Evolutionary conservation across 2,113 vertebrate species (phyloP).

Genomic region (Smithornis capensis): DNA sequence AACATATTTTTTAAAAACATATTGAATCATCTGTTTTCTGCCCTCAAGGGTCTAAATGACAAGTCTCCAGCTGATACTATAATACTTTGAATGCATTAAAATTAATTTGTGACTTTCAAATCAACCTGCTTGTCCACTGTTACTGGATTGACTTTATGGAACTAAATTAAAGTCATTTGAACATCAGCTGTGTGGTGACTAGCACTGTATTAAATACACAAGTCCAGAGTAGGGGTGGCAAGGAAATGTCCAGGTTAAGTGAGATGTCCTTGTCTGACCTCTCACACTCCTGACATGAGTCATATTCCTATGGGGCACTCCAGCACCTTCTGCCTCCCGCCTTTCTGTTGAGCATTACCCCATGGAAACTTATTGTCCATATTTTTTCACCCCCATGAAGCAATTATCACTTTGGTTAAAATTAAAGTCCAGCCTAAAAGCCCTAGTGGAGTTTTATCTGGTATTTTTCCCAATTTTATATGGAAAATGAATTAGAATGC

Average conservation of each 20-base stretch:
- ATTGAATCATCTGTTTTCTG: background rate
- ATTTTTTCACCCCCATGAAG: background rate
- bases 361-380: fast-evolving
- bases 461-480: background rate
- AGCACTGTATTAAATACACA: background rate
- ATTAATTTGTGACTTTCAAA: background rate
- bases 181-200: background rate
- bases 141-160: background rate
- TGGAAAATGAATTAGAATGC: background rate
- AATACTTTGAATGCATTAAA: background rate
- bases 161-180: background rate
- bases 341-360: background rate
- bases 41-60: background rate
- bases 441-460: background rate
- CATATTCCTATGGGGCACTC: background rate
- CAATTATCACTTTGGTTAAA: background rate
- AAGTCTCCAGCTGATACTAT: background rate
- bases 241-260: background rate
- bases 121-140: background rate
- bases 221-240: background rate
- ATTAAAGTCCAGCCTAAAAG: background rate
- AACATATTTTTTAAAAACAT: background rate
- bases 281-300: background rate
- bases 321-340: background rate
- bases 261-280: background rate